phyloP scores from a whole-genome alignment of 2,113 vertebrate species.

The Setophaga coronata region DNA sequence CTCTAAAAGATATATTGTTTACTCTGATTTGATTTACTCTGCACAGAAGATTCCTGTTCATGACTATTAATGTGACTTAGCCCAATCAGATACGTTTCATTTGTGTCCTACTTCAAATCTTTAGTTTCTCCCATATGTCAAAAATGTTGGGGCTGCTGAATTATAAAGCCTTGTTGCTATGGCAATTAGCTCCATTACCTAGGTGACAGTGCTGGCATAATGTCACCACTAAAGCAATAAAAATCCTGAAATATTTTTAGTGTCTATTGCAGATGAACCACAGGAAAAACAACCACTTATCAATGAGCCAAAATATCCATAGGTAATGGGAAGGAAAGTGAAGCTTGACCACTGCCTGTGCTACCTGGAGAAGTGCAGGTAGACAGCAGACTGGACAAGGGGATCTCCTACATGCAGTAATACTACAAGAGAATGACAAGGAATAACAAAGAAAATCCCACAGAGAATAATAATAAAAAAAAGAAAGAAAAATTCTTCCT shows the following conservation, averaged over 20 bases:
- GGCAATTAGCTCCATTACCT: conserved; percentile 78
- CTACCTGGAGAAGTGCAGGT: not conserved
- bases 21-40: not conserved
- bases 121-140: conserved; percentile 69
- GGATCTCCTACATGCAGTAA: not conserved
- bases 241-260: conserved; percentile 66
- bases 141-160: conserved; percentile 53
- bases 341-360: not conserved
- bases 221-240: conserved; percentile 67
- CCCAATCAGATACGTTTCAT: conserved; percentile 33
- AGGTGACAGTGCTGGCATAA: conserved; percentile 74
- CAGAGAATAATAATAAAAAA: not conserved
- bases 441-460: not conserved
- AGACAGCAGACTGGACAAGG: not conserved
- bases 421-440: not conserved
- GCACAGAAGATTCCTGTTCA: conserved; percentile 28
- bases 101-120: conserved; percentile 65
- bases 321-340: not conserved
- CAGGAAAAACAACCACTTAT: not conserved
- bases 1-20: not conserved
- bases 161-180: conserved; percentile 77
- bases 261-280: conserved; percentile 24
- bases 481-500: not conserved
- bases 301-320: not conserved
- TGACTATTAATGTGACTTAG: conserved; percentile 43